Base-by-base conservation (phyloP, 2,797 vertebrate genomes). In the Melanogrammus aeglefinus region DNA sequence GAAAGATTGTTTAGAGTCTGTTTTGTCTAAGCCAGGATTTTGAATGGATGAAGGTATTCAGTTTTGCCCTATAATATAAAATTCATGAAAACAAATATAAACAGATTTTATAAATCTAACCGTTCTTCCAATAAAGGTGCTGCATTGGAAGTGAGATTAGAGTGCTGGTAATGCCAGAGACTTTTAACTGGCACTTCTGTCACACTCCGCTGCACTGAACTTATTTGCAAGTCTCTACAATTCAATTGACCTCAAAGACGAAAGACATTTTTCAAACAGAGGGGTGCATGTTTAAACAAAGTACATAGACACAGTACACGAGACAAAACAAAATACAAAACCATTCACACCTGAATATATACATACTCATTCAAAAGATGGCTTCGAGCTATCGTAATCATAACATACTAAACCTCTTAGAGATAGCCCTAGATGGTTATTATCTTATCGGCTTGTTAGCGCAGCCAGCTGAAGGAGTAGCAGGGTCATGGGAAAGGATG, bases 401-500 rank as follows among this genome's bases (percentile, higher is more conserved):
- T 57, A 57, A 51, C 47, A 51, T 51, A 16, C 3, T 51, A 51
- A 57, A 57, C 47, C 47, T 57, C 47, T 57, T 57, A 16, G 47
- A 57, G 47, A 51, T 51, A 51, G 47, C 47, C 47, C 47, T 21
- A 57, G 47, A 57, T 4, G 8, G 6, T 4, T 63, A 73, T 66
- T 77, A 83, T 87, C 78, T 84, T 27, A 79, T 87, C 77, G 41
- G 80, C 79, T 78, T 63, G 74, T 82, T 79, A 77, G 76, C 73
- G 36, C 47, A 35, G 73, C 70, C 74, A 80, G 74, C 80, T 75
- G 78, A 78, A 72, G 38, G 84, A 76, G 72, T 57, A 81, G 80
- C 39, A 69, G 51, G 78, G 82, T 82, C 73, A 80, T 92, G 86
- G 75, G 87, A 90, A 87, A 86, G 83, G 85, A 90, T 87, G 84